Conservation (phyloP, 2,888 invertebrate genomes). For the Mesorhabditis sp. region DNA sequence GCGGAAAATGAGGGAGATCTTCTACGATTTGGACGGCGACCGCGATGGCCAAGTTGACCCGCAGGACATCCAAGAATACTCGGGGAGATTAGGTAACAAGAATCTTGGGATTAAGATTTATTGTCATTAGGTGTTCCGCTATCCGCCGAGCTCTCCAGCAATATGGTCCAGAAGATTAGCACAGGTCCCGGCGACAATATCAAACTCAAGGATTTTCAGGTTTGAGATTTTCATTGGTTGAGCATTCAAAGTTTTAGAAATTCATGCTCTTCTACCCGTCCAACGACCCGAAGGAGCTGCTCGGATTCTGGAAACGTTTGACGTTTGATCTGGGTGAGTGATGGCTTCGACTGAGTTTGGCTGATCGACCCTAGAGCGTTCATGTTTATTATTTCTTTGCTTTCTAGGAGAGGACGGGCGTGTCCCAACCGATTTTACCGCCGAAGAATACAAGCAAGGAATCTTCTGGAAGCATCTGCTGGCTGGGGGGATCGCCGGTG, state of each 20-base stretch:
- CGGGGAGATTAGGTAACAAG: neutral
- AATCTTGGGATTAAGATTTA: neutral
- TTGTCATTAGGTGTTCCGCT: neutral
- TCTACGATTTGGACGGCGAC: slow-evolving; percentile 1
- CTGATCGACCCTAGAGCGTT: neutral
- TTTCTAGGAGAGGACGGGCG: slow-evolving; percentile 83
- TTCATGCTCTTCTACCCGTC: slow-evolving; percentile 88
- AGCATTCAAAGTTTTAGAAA: slow-evolving; percentile 85
- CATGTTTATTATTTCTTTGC: slow-evolving; percentile 25
- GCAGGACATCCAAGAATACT: neutral
- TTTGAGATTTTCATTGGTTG: slow-evolving; percentile 14
- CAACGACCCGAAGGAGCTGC: slow-evolving; percentile 83
- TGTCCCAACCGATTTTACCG: slow-evolving; percentile 96
- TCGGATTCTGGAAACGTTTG: slow-evolving; percentile 90
- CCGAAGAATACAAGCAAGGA: slow-evolving; percentile 80
- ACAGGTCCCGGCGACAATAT: neutral
- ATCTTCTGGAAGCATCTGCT: slow-evolving; percentile 96
- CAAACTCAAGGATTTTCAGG: neutral
- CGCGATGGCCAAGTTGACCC: slow-evolving; percentile 1
- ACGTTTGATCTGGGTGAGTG: slow-evolving; percentile 54
- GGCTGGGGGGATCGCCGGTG: slow-evolving; percentile 92
- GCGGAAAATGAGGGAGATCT: slow-evolving; percentile 1
- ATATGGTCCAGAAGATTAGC: neutral
- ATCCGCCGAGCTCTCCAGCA: neutral
- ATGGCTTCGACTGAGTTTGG: neutral